Base-by-base conservation (phyloP, 2,888 invertebrate genomes). In the Eurois occulta region DNA sequence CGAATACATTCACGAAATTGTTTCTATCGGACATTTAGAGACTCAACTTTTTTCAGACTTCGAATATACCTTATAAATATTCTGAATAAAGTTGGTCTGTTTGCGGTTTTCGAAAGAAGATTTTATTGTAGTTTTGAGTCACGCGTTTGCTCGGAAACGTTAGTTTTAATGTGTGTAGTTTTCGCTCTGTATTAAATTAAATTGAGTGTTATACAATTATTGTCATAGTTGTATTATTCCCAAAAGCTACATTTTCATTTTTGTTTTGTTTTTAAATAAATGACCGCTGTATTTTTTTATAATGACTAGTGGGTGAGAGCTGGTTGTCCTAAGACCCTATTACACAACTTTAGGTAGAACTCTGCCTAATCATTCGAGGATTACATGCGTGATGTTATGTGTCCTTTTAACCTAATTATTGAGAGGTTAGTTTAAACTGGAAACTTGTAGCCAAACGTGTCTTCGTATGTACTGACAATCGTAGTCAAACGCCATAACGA, bases 401-500 rank as follows among this genome's bases (percentile, higher is more conserved):
- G 24, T 58, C 58, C 16, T 13, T 13, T 28, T 16, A 58, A 28
- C 46, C 1, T 18, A 32, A 32, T 18, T 3, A 60, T 28, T 60
- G 60, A 18, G 64, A 38, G 24, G 35, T 18, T 62, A 35, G 35
- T 62, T 24, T 24, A 62, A 11, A 21, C 35, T 24, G 21, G 38
- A 38, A 38, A 13, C 35, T 5, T 5, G 28, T 43, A 66, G 28
- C 11, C 24, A 5, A 2, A 18, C 13, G 21, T n/a, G 35, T n/a
- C 28, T 28, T 24, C 28, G 13, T 7, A 48, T 52, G 7, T 41
- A 62, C 21, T 70, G 60, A 21, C 1, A 46, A 38, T 64, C 24
- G 21, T 38, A n/a, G n/a, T 32, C 21, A 64, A 10, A 32, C 21
- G 60, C 21, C 48, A 64, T 64, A 72, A 77, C 43, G 43, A 65